phyloP scores from a whole-genome alignment of 2,113 vertebrate species.

The Pterocles orientalis region DNA sequence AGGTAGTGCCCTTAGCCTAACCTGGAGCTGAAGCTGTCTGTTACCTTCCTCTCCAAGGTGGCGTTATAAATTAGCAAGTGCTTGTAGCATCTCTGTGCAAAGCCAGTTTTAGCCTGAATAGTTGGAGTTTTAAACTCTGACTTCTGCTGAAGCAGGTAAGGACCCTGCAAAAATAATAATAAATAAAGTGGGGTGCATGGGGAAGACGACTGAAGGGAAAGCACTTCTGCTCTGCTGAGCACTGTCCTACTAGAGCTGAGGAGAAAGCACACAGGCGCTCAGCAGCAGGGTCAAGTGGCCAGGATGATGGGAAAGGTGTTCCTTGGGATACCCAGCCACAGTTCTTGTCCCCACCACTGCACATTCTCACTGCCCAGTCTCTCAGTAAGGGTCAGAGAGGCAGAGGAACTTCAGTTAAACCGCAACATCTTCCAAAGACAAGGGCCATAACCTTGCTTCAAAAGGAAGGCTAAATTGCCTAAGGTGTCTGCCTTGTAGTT shows the following conservation, averaged over 20 bases:
- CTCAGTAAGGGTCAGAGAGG: background rate
- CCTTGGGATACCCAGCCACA: background rate
- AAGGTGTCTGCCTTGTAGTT: background rate
- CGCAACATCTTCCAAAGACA: background rate
- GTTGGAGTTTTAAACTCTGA: background rate
- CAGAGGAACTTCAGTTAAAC: background rate
- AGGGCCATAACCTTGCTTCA: background rate
- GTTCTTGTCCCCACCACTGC: background rate
- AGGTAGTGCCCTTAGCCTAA: background rate
- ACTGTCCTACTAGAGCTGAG: background rate
- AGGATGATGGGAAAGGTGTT: background rate
- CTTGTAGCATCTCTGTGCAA: background rate
- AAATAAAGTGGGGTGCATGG: background rate
- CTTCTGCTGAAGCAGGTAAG: background rate
- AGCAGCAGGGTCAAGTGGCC: background rate
- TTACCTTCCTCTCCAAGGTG: background rate
- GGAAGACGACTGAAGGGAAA: background rate
- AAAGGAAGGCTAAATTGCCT: background rate
- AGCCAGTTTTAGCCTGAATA: background rate
- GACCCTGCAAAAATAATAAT: background rate
- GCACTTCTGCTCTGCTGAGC: accelerated
- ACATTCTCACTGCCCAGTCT: background rate
- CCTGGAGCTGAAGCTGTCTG: background rate
- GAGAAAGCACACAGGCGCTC: background rate
- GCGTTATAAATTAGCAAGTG: background rate